Evolutionary conservation across 2,888 invertebrate genomes (phyloP), one percentile per base, ranked within the genome.

Genomic region (Gnatocerus cornutus): DNA sequence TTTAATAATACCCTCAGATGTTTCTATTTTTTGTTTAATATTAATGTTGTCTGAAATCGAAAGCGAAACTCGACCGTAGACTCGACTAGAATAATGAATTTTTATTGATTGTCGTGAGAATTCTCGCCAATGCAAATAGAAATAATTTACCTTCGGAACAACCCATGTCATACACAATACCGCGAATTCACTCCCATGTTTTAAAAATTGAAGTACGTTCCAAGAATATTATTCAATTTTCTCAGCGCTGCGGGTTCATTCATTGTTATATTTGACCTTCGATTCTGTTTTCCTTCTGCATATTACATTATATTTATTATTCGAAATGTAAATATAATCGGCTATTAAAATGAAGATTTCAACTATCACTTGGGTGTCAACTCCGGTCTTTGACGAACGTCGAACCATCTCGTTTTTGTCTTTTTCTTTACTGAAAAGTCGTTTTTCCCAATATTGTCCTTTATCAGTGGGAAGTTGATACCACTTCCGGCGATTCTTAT

Each of bases 391-490:
- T 39, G 9, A 9, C 5, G 39, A 39, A 39, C 39, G 5, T 33
- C 3, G 7, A 33, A 33, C 33, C 4, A 6, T n/a, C 33, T 33
- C 33, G 33, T 21, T 21, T 33, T 33, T 43, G 43, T 10, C 12
- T 43, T 43, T 43, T 33, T 9, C 9, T 1, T 33, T n/a, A n/a
- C 33, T n/a, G 33, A 33, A 33, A 7, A 33, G 33, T 33, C 33
- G 33, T 33, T 33, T 33, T 33, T n/a, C n/a, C n/a, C 33, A 33
- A 16, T 48, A 48, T 27, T 48, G n/a, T 21, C 27, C 48, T 10
- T 48, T 48, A 48, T 48, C 48, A 27, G 13, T 48, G 27, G 48
- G 48, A 48, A 48, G 48, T 27, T 48, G 48, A 48, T 48, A 48
- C 16, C 48, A 48, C 48, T 48, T 48, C 48, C 48, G 48, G 27